Percentiles rank a stretch among this genome's conserved stretches.
Evolutionary conservation across 2,113 vertebrate species (phyloP).

Genomic region (Otis tarda): DNA sequence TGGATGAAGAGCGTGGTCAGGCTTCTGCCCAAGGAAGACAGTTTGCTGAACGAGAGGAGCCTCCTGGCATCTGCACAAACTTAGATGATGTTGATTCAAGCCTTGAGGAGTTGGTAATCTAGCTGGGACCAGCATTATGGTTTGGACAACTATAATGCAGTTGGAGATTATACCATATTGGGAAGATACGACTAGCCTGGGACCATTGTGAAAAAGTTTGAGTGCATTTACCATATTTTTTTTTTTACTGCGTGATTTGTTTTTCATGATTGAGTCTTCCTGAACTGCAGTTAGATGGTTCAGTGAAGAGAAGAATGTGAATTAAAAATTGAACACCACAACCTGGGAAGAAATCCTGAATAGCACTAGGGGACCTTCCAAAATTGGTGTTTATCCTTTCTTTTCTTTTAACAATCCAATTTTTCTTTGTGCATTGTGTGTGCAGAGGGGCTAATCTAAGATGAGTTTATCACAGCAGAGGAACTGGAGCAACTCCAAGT

Average conservation of each 20-base stretch:
- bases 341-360: background rate
- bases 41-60: background rate
- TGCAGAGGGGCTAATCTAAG: background rate
- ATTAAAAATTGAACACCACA: background rate
- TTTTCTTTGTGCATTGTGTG: background rate
- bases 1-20: background rate
- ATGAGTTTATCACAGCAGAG: background rate
- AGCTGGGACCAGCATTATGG: background rate
- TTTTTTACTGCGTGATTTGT: background rate
- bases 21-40: background rate
- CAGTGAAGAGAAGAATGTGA: background rate
- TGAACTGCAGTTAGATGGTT: background rate
- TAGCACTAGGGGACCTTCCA: background rate
- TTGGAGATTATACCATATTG: background rate
- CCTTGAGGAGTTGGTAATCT: background rate
- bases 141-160: background rate
- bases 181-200: background rate
- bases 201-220: background rate
- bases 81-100: background rate
- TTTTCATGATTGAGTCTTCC: background rate
- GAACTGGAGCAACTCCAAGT: background rate
- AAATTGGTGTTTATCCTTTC: background rate
- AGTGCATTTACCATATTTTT: background rate
- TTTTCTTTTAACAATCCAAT: background rate
- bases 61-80: background rate